Conservation (phyloP, 2,113 vertebrate genomes). For the Seriola quinqueradiata region DNA sequence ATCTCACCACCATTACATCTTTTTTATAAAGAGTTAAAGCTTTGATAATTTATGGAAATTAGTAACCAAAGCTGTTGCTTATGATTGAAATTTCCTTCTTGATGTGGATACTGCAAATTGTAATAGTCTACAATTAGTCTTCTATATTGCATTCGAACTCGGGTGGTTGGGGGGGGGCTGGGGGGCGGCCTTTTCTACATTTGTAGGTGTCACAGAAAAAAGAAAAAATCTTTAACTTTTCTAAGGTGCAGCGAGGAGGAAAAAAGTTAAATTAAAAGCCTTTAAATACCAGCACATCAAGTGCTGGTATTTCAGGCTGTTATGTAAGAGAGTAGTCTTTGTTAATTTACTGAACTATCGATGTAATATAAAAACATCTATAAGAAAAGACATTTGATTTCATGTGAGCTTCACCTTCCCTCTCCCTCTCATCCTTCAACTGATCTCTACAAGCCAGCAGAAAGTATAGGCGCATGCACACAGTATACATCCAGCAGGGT, state of each 20-base stretch:
- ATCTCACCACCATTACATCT: neutral
- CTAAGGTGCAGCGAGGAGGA: neutral
- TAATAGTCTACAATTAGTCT: neutral
- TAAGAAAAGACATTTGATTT: slow-evolving; percentile 30
- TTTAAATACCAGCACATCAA: slow-evolving; percentile 8
- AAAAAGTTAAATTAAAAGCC: slow-evolving; percentile 3
- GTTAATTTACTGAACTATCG: slow-evolving; percentile 33
- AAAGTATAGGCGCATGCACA: neutral
- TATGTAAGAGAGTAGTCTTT: slow-evolving; percentile 31
- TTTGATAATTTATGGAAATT: neutral
- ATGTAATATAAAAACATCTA: slow-evolving; percentile 8
- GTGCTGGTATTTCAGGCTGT: slow-evolving; percentile 26
- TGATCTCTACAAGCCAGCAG: slow-evolving; percentile 17
- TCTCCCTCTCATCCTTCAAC: slow-evolving; percentile 15
- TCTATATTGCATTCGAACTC: neutral
- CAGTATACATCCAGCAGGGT: neutral
- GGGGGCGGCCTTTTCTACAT: neutral
- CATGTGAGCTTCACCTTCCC: neutral
- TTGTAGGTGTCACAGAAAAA: slow-evolving; percentile 10
- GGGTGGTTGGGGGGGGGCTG: rapidly evolving
- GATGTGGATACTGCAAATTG: neutral
- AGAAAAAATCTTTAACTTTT: slow-evolving; percentile 3
- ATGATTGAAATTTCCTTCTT: neutral
- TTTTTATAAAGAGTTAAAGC: neutral
- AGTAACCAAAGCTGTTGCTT: neutral